Base-by-base conservation (phyloP, 2,113 vertebrate species). In the Boulengeromyrus knoepffleri region DNA sequence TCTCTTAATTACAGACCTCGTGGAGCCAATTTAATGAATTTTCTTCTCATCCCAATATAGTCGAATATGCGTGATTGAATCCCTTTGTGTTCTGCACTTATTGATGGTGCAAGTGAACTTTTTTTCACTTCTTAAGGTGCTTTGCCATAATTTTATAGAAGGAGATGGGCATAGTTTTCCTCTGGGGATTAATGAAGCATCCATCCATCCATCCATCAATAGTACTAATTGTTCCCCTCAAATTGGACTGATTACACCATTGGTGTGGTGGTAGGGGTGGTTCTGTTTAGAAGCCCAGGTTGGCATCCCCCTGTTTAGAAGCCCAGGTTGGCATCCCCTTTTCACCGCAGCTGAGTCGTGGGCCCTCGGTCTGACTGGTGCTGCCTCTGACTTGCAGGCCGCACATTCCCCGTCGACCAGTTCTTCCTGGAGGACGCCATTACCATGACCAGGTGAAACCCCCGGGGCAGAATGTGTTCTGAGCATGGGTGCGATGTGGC, bases 381-480 rank as follows among this genome's bases (percentile, higher is more conserved):
- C 8, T 85, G 8, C 88, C 42, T 92, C 21, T 90, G 36, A 80
- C 27, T 80, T 92, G 3, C 89, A 99, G 99, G 98, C 31, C 96
- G 95, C 42, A 97, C 98, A 0, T 99, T 98, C 93, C 98, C 98
- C 39, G 99, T 99, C 74, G 97, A 99, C 92, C 97, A 99, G 91
- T 98, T 97, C 93, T 99, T 99, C 90, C 96, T 99, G 70, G 99
- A 99, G 94, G 99, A 99, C 92, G 98, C 97, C 70, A 95, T 99
- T 88, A 94, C 95, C 90, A 95, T 97, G 95, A 97, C 97, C 3
- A 95, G 96, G 99, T 99, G 94, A 93, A n/a, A 27, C 49, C 6
- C 36, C 36, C 24, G 4, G 36, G 13, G 36, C 12, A 19, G 50
- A 56, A 45, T 83, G 77, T 42, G 12, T 83, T 88, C 56, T 62